Percentiles rank a stretch among this genome's conserved stretches.
These are phyloP conservation scores for Copidosoma aretas DNA, from an alignment of 2,888 invertebrate genomes.

Conservation along the genomic window DNA sequence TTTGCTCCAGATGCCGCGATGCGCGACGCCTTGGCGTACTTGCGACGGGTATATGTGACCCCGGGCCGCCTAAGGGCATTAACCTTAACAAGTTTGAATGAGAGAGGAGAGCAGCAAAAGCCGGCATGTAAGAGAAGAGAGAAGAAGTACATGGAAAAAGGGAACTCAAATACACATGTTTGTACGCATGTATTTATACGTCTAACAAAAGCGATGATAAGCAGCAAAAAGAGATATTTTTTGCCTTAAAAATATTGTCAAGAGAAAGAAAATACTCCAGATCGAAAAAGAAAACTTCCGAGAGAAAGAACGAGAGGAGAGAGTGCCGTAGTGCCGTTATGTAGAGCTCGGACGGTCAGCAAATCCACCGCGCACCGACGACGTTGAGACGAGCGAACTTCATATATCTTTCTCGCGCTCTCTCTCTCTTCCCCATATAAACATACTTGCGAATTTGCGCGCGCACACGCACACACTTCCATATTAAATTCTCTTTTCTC, in stretches of 20 bases:
- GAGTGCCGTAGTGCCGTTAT: constrained; percentile 25
- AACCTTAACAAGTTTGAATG: constrained; percentile 39
- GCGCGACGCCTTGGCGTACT: too few relatives aligned
- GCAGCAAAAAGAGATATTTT: constrained; percentile 7
- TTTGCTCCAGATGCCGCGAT: too few relatives aligned
- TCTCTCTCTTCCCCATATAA: background rate
- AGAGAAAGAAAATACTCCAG: background rate
- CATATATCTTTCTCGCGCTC: background rate
- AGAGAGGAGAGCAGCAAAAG: constrained; percentile 8
- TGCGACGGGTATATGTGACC: too few relatives aligned
- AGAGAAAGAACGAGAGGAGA: constrained; percentile 10
- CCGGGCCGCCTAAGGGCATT: constrained; percentile 31
- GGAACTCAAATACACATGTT: background rate
- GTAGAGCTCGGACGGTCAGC: constrained; percentile 26
- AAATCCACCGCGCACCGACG: constrained; percentile 6
- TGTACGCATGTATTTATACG: background rate
- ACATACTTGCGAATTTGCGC: background rate
- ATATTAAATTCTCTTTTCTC: background rate
- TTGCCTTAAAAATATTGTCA: background rate
- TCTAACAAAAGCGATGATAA: too few relatives aligned
- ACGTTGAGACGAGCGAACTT: background rate
- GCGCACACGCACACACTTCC: constrained; percentile 10
- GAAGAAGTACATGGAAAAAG: background rate
- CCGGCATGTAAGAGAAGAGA: background rate
- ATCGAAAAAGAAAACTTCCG: background rate